Percentiles rank a stretch among this genome's conserved stretches.
Evolutionary conservation across 2,113 vertebrate species (phyloP).

Genomic region (Heterotis niloticus): DNA sequence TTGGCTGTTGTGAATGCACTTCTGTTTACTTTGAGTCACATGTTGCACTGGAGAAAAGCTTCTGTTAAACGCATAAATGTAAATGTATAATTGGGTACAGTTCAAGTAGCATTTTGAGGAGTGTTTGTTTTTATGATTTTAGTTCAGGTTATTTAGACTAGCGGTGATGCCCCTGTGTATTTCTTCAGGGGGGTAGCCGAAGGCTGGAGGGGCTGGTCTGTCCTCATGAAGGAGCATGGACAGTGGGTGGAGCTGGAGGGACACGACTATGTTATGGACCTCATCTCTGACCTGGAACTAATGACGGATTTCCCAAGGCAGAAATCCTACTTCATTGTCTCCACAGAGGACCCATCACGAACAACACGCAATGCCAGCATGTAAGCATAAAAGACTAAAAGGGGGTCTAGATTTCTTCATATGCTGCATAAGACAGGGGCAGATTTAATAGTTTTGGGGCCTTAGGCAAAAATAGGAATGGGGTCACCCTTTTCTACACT

Average conservation of each 20-base stretch:
- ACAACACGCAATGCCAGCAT: conserved; percentile 57
- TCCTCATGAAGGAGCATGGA: conserved; percentile 76
- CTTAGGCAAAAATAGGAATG: too few relatives aligned
- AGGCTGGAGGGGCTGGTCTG: conserved; percentile 82
- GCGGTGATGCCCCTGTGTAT: neutral
- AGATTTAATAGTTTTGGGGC: too few relatives aligned
- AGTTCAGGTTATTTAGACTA: too few relatives aligned
- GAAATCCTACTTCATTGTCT: conserved; percentile 85
- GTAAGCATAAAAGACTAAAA: conserved; percentile 59
- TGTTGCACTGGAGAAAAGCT: too few relatives aligned
- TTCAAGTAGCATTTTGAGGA: too few relatives aligned
- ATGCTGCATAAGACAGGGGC: too few relatives aligned
- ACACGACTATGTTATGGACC: conserved; percentile 86
- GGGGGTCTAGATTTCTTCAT: neutral
- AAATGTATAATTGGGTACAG: too few relatives aligned
- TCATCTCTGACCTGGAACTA: conserved; percentile 86
- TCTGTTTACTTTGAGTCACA: too few relatives aligned
- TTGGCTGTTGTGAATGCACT: too few relatives aligned
- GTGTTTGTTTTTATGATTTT: too few relatives aligned
- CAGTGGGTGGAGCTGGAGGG: conserved; percentile 90
- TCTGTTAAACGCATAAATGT: too few relatives aligned
- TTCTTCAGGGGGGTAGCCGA: conserved; percentile 71
- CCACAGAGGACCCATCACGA: conserved; percentile 63
- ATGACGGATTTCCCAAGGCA: conserved; percentile 79
- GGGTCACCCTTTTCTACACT: too few relatives aligned